phyloP scores from a whole-genome alignment of 2,113 vertebrate species.

The Crocuta crocuta region DNA sequence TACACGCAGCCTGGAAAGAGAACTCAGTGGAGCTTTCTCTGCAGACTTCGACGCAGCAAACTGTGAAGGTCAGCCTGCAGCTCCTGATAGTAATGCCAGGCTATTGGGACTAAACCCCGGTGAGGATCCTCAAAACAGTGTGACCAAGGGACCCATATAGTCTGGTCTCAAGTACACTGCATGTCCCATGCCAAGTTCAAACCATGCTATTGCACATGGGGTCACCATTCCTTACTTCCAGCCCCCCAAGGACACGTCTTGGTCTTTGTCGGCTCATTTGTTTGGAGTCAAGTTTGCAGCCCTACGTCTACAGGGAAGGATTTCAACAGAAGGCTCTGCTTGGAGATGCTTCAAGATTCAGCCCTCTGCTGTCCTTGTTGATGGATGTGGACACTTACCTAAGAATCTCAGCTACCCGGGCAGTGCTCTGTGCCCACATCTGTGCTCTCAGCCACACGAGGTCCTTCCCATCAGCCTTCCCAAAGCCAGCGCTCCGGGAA shows the following conservation, averaged over 20 bases:
- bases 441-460: neutral
- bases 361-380: neutral
- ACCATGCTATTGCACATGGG: neutral
- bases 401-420: neutral
- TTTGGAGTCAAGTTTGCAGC: neutral
- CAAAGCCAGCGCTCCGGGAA: neutral
- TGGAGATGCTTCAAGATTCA: neutral
- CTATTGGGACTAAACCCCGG: neutral
- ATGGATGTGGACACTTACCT: no score
- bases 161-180: neutral
- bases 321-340: neutral
- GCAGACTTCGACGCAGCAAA: neutral
- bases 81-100: neutral
- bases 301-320: neutral
- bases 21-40: neutral
- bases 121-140: neutral
- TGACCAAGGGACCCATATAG: neutral
- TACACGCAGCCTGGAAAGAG: neutral
- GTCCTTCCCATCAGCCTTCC: neutral
- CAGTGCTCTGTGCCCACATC: neutral
- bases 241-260: neutral
- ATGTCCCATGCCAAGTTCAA: neutral
- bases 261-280: neutral
- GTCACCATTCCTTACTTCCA: neutral
- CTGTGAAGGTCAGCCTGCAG: neutral